Evolutionary conservation across 2,797 vertebrate genomes (phyloP).

Genomic region (Babyrousa celebensis): DNA sequence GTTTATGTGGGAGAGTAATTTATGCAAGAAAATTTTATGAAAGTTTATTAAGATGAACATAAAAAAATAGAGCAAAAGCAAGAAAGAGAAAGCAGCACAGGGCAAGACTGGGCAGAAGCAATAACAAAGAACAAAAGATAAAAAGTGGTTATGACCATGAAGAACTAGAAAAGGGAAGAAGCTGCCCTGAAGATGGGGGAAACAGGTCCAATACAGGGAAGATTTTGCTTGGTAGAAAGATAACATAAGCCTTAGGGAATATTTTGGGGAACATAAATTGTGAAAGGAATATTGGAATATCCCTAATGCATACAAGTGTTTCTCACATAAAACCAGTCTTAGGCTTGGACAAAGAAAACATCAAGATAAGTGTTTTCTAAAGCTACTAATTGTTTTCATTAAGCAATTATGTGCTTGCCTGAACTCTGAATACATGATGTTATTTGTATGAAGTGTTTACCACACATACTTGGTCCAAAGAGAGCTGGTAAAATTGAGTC

Average conservation of each 20-base stretch:
- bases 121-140: not conserved
- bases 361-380: slow-evolving; percentile 75
- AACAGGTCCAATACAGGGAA: not conserved
- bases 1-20: not conserved
- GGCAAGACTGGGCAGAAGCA: not conserved
- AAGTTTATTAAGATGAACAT: not conserved
- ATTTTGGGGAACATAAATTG: slow-evolving; percentile 58
- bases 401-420: slow-evolving; percentile 85
- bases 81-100: not conserved
- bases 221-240: not conserved
- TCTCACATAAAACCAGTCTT: slow-evolving; percentile 71
- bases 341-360: slow-evolving; percentile 78
- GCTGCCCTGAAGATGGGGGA: not conserved
- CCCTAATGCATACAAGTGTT: slow-evolving; percentile 62
- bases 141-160: not conserved
- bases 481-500: slow-evolving; percentile 9
- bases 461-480: slow-evolving; percentile 48
- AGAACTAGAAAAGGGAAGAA: not conserved
- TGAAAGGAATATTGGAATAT: slow-evolving; percentile 69
- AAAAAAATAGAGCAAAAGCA: not conserved
- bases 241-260: not conserved
- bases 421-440: slow-evolving; percentile 82
- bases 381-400: slow-evolving; percentile 85
- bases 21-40: not conserved
- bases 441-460: slow-evolving; percentile 85